Evolutionary conservation across 2,888 invertebrate genomes (phyloP).

Genomic region (Phortica okadai): DNA sequence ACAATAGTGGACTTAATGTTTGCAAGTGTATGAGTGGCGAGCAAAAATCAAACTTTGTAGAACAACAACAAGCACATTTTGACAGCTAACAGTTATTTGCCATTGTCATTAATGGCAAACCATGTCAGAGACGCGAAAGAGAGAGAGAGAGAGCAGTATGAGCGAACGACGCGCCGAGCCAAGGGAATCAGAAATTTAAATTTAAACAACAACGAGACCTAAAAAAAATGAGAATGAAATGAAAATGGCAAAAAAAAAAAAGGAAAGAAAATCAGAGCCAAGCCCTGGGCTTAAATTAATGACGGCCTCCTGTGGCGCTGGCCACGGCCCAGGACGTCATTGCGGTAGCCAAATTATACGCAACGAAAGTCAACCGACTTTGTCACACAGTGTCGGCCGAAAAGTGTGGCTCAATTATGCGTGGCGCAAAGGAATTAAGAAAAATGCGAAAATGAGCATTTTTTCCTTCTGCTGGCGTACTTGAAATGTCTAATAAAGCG

Average conservation of each 20-base stretch:
- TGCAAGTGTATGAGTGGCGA: not conserved
- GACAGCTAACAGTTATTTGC: conserved; percentile 46
- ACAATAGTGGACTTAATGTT: not conserved
- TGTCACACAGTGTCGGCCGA: conserved; percentile 8
- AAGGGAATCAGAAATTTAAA: not conserved
- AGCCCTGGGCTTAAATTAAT: not conserved
- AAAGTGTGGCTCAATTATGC: conserved; percentile 18
- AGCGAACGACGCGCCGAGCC: not conserved
- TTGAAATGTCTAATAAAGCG: not conserved
- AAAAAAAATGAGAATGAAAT: not conserved
- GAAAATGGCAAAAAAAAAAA: not conserved
- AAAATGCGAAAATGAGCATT: not conserved
- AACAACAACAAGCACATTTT: conserved; percentile 38
- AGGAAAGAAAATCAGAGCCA: conserved; percentile 36
- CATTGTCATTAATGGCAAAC: conserved; percentile 44
- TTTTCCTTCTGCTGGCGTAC: not conserved
- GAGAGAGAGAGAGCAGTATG: not conserved
- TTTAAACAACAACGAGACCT: not conserved
- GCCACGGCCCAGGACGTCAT: not conserved
- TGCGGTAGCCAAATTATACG: conserved; percentile 15
- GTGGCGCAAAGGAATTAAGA: conserved; percentile 1
- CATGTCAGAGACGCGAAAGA: not conserved
- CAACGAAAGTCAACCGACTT: conserved; percentile 10
- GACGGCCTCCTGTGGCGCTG: conserved; percentile 21
- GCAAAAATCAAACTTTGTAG: conserved; percentile 13